Conservation (phyloP, 1,140 invertebrate species). For the Sarcophaga bullata region DNA sequence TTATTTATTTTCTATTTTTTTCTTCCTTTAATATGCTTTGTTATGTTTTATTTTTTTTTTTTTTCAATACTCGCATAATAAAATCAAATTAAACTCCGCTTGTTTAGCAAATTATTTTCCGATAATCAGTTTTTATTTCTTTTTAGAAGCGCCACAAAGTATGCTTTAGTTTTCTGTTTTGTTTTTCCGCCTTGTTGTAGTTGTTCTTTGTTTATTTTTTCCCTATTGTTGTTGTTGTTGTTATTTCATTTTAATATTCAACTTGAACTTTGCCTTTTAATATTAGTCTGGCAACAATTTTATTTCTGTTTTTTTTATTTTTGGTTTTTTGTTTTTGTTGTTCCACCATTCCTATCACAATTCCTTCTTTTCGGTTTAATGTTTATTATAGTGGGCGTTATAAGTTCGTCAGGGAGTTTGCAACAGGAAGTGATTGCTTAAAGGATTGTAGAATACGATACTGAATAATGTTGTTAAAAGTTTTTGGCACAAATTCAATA, state of each 20-base stretch:
- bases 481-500: neutral
- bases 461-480: neutral
- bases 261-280: conserved; percentile 12
- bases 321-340: neutral
- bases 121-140: conserved; percentile 27
- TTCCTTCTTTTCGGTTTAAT: no score
- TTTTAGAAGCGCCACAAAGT: conserved; percentile 23
- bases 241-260: conserved; percentile 7
- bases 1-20: neutral
- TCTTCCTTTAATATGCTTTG: no score
- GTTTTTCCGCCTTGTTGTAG: neutral
- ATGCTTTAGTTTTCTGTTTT: conserved; percentile 6
- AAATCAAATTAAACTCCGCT: conserved; percentile 26
- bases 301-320: neutral
- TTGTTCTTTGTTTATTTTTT: neutral
- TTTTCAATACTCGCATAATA: neutral
- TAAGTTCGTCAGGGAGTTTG: neutral
- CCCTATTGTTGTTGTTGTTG: neutral
- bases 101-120: conserved; percentile 26
- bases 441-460: no score
- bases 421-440: neutral
- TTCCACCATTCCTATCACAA: no score
- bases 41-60: neutral
- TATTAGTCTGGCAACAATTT: neutral
- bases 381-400: neutral